Percentiles rank a stretch among this genome's conserved stretches.
These are phyloP conservation scores for Eleutherodactylus coqui DNA, from an alignment of 2,797 vertebrate genomes.

Conservation along the genomic window DNA sequence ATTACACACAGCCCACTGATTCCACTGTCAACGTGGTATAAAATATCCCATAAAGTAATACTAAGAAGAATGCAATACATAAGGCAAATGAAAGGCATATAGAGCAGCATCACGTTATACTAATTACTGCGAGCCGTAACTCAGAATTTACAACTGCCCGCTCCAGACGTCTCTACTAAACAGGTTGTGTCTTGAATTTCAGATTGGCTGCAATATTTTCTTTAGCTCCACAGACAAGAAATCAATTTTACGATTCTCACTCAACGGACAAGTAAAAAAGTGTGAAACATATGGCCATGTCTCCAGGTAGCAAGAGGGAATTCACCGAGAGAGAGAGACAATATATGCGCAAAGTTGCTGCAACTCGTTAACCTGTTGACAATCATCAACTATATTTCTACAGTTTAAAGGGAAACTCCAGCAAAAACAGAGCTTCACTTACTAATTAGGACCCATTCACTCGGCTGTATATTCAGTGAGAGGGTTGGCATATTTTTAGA, in stretches of 20 bases:
- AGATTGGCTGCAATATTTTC: slow-evolving; percentile 44
- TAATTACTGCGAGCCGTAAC: slow-evolving; percentile 37
- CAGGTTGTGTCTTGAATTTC: slow-evolving; percentile 28
- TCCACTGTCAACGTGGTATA: neutral
- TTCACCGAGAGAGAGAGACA: slow-evolving; percentile 6
- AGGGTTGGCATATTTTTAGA: too few species aligned
- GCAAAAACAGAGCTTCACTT: neutral
- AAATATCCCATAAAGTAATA: neutral
- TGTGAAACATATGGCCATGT: neutral
- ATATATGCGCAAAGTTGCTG: neutral
- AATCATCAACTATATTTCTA: neutral
- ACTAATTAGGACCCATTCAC: too few species aligned
- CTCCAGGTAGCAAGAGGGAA: slow-evolving; percentile 26
- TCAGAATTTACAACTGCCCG: slow-evolving; percentile 34
- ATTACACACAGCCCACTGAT: too few species aligned
- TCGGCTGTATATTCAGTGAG: too few species aligned
- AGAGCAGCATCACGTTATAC: slow-evolving; percentile 4
- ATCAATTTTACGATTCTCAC: slow-evolving; percentile 46
- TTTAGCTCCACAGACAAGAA: slow-evolving; percentile 18
- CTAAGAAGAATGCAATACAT: neutral
- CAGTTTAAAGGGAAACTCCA: neutral
- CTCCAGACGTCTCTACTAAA: slow-evolving; percentile 41
- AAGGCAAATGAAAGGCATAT: neutral
- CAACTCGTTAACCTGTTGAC: neutral
- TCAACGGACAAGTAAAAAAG: slow-evolving; percentile 13